phyloP scores from a whole-genome alignment of 2,797 vertebrate species.

The Poecile montanus region DNA sequence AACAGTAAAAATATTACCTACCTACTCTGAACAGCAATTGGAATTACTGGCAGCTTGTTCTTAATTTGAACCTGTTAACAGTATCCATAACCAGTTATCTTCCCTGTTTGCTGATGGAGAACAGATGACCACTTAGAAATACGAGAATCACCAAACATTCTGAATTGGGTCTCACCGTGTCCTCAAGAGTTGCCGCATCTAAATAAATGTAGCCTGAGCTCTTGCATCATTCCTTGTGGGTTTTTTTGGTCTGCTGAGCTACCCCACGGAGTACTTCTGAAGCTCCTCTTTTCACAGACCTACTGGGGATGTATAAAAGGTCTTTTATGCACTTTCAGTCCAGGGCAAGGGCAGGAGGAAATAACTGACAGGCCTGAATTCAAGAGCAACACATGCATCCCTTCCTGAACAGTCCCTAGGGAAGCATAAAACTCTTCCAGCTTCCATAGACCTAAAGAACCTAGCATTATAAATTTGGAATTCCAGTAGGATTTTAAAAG shows the following conservation, averaged over 20 bases:
- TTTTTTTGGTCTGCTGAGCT: background rate
- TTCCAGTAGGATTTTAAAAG: background rate
- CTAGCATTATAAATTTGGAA: background rate
- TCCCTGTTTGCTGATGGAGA: background rate
- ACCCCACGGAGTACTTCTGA: background rate
- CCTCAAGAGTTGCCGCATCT: background rate
- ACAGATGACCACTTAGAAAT: background rate
- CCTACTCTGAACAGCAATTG: background rate
- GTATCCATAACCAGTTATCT: background rate
- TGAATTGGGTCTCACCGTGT: background rate
- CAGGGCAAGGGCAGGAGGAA: background rate
- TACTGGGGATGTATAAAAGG: background rate
- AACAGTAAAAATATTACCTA: background rate
- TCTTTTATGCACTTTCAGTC: background rate
- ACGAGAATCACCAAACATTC: background rate
- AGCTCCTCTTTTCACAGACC: background rate
- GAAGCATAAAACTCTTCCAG: background rate
- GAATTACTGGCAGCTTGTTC: background rate
- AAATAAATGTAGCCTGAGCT: background rate
- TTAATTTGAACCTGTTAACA: background rate
- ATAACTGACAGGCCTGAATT: rapidly evolving
- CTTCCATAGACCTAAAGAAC: background rate
- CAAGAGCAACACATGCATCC: background rate
- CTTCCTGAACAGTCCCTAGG: background rate
- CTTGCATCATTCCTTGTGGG: background rate